A percentile compares a stretch with the other conserved stretches of the same genome.
Conservation (phyloP, 2,888 invertebrate genomes). For the Drosophila borborema region DNA sequence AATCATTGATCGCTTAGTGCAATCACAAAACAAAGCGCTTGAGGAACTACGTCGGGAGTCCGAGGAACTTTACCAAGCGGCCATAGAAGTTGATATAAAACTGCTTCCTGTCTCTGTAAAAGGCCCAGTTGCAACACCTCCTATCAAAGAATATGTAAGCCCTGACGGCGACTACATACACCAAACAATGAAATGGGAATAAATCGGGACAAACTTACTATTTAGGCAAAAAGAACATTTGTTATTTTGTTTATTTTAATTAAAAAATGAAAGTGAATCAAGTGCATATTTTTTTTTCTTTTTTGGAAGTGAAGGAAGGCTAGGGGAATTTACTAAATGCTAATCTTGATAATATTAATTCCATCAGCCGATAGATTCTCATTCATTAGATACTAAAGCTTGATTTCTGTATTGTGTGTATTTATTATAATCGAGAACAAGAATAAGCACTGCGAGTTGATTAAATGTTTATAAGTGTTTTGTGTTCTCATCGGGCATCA, state of each 20-base stretch:
- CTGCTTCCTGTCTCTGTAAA: constrained; percentile 89
- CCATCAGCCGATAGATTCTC: not conserved
- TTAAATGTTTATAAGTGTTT: constrained; percentile 9
- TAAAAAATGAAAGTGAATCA: constrained; percentile 24
- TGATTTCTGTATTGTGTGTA: constrained; percentile 18
- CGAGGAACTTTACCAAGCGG: constrained; percentile 94
- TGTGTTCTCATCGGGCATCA: constrained; percentile 20
- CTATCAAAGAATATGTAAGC: constrained; percentile 91
- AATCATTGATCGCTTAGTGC: constrained; percentile 89
- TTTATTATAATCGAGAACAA: constrained; percentile 61
- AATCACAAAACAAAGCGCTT: constrained; percentile 91
- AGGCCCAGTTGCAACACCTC: constrained; percentile 94
- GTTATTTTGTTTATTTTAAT: constrained; percentile 24
- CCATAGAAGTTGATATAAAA: constrained; percentile 91
- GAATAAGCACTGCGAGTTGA: constrained; percentile 52
- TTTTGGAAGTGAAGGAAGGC: not conserved
- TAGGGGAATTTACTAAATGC: no score
- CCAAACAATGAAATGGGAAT: constrained; percentile 92
- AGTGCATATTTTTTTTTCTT: not conserved
- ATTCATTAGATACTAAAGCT: not conserved
- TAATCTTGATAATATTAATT: no score
- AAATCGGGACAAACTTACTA: constrained; percentile 51
- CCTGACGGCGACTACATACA: constrained; percentile 97
- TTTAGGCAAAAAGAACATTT: constrained; percentile 39
- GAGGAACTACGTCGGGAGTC: constrained; percentile 92